Evolutionary conservation across 64 coral and sea anemone genomes (phyloP).

Genomic region (Actinia equina): DNA sequence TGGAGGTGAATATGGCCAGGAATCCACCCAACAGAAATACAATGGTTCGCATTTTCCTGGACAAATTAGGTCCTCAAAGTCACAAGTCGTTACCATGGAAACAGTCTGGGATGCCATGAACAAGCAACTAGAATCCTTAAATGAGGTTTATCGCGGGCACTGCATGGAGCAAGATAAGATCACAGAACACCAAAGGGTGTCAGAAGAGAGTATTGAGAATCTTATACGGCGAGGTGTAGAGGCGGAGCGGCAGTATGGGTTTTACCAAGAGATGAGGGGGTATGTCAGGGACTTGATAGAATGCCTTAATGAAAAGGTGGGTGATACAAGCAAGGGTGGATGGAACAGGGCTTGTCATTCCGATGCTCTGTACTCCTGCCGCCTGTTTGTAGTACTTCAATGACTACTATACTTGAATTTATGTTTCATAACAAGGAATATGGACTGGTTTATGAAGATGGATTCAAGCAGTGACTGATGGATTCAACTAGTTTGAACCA

Average conservation of each 20-base stretch:
- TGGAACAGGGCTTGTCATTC: neutral
- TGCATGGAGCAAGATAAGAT: slow-evolving; percentile 81
- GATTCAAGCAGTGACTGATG: neutral
- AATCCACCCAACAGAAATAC: slow-evolving; percentile 3
- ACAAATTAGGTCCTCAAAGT: slow-evolving; percentile 14
- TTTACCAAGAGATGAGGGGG: slow-evolving; percentile 99
- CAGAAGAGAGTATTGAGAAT: slow-evolving; percentile 70
- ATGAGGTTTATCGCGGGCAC: slow-evolving; percentile 84
- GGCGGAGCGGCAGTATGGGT: slow-evolving; percentile 83
- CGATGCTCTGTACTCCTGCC: slow-evolving; percentile 1
- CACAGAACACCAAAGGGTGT: slow-evolving; percentile 56
- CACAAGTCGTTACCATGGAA: slow-evolving; percentile 75
- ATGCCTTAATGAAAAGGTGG: slow-evolving; percentile 99
- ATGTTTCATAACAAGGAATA: neutral
- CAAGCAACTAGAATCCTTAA: slow-evolving; percentile 54
- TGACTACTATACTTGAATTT: neutral
- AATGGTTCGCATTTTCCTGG: neutral
- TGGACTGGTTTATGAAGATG: neutral
- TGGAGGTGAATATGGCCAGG: slow-evolving; percentile 5
- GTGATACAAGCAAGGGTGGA: slow-evolving; percentile 70
- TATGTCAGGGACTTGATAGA: slow-evolving; percentile 99
- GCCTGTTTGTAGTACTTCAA: neutral
- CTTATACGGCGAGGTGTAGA: slow-evolving; percentile 56
- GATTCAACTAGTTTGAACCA: no score
- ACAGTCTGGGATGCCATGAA: slow-evolving; percentile 75